Evolutionary conservation across 2,797 vertebrate species (phyloP), one percentile per base, ranked within the genome.

Genomic region (Megaceryle alcyon): DNA sequence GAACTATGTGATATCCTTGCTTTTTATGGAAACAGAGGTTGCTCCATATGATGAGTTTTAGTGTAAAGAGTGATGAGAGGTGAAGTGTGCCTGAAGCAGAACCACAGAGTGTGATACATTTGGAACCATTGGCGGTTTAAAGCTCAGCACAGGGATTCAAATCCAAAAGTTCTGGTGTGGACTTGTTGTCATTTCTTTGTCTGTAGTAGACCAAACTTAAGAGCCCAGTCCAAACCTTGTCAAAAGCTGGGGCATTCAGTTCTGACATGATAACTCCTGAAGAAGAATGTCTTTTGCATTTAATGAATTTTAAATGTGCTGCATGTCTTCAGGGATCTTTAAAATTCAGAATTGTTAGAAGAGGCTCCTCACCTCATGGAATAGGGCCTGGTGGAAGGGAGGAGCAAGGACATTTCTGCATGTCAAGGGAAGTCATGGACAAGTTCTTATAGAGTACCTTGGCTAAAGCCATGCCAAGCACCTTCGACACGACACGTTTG

Each of bases 271-370:
- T 81, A 81, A 72, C 31, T 91, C 82, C 44, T 65, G 73, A 85
- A 86, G 60, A 86, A 81, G 73, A 88, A 80, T 46, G 70, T 83
- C 68, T 89, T 95, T 94, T 94, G 73, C 92, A 93, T 96, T 87
- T 93, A 91, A 95, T 96, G 88, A 94, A 96, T 95, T 92, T 95
- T 89, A 93, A 95, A 92, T 95, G 68, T 54, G 75, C 69, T 72
- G 65, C 21, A 8, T 71, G 39, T 95, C 91, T 93, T 93, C 41
- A 72, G 54, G 59, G 43, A 85, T 92, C 88, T 95, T 96, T 92
- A 92, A 93, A 92, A 96, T 93, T 95, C 90, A 85, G 57, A 96
- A 49, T 78, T 93, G 54, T 78, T 90, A 88, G 54, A 85, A 78
- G 79, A 83, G 54, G 25, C 57, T 85, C 20, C 75, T 95, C 49